Evolutionary conservation across 2,113 vertebrate genomes (phyloP).

Genomic region (Sorex fumeus): DNA sequence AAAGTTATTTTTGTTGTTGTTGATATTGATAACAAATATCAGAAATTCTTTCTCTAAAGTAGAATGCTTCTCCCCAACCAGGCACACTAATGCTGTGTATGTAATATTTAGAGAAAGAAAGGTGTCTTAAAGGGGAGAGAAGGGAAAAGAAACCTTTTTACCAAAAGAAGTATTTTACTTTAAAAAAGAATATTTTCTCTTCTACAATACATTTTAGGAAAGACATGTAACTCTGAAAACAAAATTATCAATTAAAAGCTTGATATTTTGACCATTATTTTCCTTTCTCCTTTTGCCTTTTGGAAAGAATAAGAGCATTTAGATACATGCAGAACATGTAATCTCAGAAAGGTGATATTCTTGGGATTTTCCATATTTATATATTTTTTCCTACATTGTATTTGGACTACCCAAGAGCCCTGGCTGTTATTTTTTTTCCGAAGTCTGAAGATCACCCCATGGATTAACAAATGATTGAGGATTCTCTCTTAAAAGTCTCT

Average conservation of each 20-base stretch:
- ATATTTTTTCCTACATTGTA: slow-evolving; percentile 82
- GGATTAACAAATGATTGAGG: slow-evolving; percentile 94
- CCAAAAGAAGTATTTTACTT: slow-evolving; percentile 55
- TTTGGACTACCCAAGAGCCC: slow-evolving; percentile 86
- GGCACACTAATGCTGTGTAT: slow-evolving; percentile 32
- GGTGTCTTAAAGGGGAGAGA: slow-evolving; percentile 53
- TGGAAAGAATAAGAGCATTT: slow-evolving; percentile 76
- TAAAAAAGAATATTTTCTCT: slow-evolving; percentile 65
- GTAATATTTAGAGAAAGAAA: slow-evolving; percentile 29
- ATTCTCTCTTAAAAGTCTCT: slow-evolving; percentile 93
- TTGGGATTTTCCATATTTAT: slow-evolving; percentile 86
- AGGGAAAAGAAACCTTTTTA: slow-evolving; percentile 66
- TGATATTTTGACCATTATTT: slow-evolving; percentile 54
- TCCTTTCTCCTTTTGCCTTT: slow-evolving; percentile 64
- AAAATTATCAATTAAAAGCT: slow-evolving; percentile 80
- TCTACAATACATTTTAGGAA: slow-evolving; percentile 65
- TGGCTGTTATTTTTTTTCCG: slow-evolving; percentile 87
- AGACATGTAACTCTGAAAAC: slow-evolving; percentile 47
- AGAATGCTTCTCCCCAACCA: not conserved
- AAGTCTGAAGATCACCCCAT: slow-evolving; percentile 91
- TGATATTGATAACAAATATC: slow-evolving; percentile 22
- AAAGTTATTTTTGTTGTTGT: slow-evolving; percentile 11
- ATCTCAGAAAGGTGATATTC: slow-evolving; percentile 78
- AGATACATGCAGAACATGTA: slow-evolving; percentile 76
- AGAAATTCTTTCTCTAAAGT: slow-evolving; percentile 7